Conservation (phyloP, 2,888 invertebrate genomes). For the Hirtodrosophila cameraria region DNA sequence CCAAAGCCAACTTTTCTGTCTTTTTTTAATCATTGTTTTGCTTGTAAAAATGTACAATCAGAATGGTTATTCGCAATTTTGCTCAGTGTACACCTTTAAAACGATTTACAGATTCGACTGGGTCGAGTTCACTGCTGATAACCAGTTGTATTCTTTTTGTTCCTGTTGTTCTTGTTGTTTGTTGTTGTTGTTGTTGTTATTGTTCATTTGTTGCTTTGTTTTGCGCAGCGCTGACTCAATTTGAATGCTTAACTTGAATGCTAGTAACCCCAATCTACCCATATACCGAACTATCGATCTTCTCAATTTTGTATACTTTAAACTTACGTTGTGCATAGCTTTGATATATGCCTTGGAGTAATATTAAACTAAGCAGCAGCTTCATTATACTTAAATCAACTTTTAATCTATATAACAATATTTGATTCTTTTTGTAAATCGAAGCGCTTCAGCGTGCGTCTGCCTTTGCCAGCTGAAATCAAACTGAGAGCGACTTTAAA, state of each 20-base stretch:
- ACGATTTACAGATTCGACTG: constrained; percentile 22
- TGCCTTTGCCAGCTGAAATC: constrained; percentile 32
- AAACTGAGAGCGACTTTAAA: constrained; percentile 52
- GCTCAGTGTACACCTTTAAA: not conserved
- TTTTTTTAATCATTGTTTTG: too few relatives aligned
- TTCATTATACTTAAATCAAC: constrained; percentile 18
- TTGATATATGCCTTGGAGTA: constrained; percentile 21
- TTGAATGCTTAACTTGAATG: not conserved
- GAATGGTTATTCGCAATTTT: too few relatives aligned
- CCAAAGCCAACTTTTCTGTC: too few relatives aligned
- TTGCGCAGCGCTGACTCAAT: constrained; percentile 6
- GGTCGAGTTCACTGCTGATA: constrained; percentile 70
- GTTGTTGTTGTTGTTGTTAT: constrained; percentile 10
- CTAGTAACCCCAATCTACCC: not conserved
- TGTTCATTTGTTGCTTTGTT: constrained; percentile 1
- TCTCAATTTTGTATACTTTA: not conserved
- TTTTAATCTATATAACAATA: not conserved
- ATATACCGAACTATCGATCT: not conserved
- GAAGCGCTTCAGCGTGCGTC: constrained; percentile 15
- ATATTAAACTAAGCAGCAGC: constrained; percentile 30
- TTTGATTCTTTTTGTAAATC: not conserved
- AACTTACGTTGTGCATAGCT: constrained; percentile 43
- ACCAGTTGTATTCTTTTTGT: constrained; percentile 39
- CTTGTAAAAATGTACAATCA: too few relatives aligned
- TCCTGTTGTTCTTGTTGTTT: constrained; percentile 13